Conservation (phyloP, 2,888 invertebrate genomes). For the Patella ulyssiponensis region DNA sequence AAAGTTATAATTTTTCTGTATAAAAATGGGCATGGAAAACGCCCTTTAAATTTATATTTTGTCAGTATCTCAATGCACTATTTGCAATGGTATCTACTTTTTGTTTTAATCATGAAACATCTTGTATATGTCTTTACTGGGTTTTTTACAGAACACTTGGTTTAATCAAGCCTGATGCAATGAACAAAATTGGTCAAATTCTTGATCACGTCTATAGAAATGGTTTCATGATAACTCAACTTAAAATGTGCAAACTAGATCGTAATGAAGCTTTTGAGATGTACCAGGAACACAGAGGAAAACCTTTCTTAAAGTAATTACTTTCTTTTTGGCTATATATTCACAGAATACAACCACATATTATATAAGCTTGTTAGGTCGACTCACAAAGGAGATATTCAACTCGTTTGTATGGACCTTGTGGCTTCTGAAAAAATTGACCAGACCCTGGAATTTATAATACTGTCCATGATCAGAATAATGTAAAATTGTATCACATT, state of each 20-base stretch:
- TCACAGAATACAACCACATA: no score
- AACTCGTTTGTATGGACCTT: no score
- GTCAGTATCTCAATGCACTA: no score
- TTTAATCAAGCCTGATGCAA: constrained; percentile 83
- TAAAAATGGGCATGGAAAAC: not conserved
- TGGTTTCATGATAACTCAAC: constrained; percentile 78
- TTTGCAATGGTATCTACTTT: no score
- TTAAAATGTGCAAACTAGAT: constrained; percentile 82
- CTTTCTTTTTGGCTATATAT: not conserved
- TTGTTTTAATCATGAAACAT: no score
- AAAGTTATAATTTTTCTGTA: not conserved
- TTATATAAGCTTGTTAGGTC: no score
- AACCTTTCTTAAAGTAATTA: constrained; percentile 65
- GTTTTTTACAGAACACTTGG: constrained; percentile 77
- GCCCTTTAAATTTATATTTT: not conserved
- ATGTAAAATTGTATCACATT: no score
- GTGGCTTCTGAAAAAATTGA: no score
- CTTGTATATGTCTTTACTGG: no score
- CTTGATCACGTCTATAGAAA: constrained; percentile 78
- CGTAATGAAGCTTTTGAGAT: constrained; percentile 80
- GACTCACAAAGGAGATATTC: no score
- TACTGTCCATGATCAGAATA: no score
- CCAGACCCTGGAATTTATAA: no score
- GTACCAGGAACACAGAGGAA: constrained; percentile 65
- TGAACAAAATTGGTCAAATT: constrained; percentile 82